phyloP scores from a whole-genome alignment of 2,113 vertebrate species.

The Myrmecophaga tridactyla region DNA sequence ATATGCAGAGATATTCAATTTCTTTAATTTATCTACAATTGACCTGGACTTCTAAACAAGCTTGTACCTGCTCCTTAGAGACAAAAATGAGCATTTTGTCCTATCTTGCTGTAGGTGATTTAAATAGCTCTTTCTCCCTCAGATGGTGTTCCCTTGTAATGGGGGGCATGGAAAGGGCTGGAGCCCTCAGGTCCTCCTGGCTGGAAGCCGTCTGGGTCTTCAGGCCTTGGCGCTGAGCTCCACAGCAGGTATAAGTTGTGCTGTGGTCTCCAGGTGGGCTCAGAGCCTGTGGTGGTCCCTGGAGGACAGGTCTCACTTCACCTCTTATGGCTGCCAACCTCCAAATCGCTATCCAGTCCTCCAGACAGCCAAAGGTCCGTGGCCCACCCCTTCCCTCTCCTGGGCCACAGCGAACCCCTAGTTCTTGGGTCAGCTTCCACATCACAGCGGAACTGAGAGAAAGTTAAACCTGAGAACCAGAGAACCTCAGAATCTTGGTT shows the following conservation, averaged over 20 bases:
- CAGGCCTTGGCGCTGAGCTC: not conserved
- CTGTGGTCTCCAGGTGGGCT: not conserved
- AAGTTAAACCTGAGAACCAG: not conserved
- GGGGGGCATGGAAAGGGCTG: not conserved
- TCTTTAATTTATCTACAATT: not conserved
- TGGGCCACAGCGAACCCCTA: not conserved
- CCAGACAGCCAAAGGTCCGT: not conserved
- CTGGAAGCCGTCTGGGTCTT: not conserved
- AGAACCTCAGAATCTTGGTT: not conserved
- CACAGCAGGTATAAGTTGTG: not conserved
- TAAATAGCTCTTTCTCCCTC: not conserved
- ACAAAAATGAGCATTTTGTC: not conserved
- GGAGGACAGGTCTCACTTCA: not conserved
- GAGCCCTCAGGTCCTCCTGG: not conserved
- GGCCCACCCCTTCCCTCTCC: not conserved
- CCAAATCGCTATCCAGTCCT: not conserved
- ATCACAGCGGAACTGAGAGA: not conserved
- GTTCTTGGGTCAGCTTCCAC: not conserved
- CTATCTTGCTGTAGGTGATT: not conserved
- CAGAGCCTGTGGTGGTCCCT: not conserved
- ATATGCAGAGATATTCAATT: not conserved
- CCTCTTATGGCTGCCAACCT: not conserved
- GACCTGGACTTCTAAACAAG: not conserved
- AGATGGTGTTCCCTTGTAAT: not conserved
- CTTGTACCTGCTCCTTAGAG: not conserved